phyloP scores from a whole-genome alignment of 2,113 vertebrate species.

The Megaceryle maxima region DNA sequence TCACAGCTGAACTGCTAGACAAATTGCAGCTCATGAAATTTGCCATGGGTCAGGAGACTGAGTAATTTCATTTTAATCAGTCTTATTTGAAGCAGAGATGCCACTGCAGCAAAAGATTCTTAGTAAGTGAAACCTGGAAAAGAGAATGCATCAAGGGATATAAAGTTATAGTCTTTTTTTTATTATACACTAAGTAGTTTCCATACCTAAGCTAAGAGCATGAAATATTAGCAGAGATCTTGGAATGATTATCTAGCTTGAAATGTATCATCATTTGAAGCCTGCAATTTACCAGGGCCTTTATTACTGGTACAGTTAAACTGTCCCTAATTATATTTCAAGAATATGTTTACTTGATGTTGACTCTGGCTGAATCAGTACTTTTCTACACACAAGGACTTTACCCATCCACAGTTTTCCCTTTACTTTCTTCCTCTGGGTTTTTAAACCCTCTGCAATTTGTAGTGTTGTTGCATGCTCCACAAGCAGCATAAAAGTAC shows the following conservation, averaged over 20 bases:
- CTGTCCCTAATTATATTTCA: not conserved
- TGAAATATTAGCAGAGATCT: conserved; percentile 6
- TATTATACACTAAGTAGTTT: not conserved
- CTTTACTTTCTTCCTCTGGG: not conserved
- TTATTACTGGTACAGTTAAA: not conserved
- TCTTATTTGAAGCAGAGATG: conserved; percentile 67
- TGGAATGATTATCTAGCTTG: not conserved
- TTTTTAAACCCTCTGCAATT: not conserved
- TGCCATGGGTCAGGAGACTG: conserved; percentile 74
- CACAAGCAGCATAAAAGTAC: not conserved
- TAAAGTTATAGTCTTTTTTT: not conserved
- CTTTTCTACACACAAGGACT: not conserved
- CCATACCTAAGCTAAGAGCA: not conserved
- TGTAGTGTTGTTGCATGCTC: not conserved
- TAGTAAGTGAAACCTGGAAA: not conserved
- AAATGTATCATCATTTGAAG: not conserved
- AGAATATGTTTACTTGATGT: not conserved
- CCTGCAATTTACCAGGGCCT: not conserved
- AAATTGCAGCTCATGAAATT: conserved; percentile 78
- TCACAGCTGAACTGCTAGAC: conserved; percentile 73
- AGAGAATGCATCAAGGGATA: not conserved
- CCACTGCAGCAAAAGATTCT: conserved; percentile 25
- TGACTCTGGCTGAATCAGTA: not conserved
- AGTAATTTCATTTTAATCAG: conserved; percentile 81
- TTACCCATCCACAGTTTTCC: not conserved